A percentile compares a stretch with the other conserved stretches of the same genome.
These are phyloP conservation scores for Orientallactaga sibirica DNA, from an alignment of 2,797 vertebrate species.

Conservation along the genomic window DNA sequence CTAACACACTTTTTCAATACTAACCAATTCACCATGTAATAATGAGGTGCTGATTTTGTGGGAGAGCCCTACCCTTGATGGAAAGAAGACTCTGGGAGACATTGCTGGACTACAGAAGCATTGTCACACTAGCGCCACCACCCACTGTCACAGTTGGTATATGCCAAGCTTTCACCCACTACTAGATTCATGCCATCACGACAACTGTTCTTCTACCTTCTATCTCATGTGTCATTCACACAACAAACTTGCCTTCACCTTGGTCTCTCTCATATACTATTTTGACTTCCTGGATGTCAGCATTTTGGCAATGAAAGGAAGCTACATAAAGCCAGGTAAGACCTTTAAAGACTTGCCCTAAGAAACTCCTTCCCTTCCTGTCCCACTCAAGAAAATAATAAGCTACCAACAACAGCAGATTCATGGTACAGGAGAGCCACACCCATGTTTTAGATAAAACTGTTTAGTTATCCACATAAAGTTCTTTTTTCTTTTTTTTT, in stretches of 20 bases:
- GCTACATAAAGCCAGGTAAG: neutral
- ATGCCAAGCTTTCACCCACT: neutral
- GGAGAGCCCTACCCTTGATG: neutral
- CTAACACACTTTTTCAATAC: neutral
- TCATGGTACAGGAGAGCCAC: neutral
- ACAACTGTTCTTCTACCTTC: neutral
- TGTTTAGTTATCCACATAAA: neutral
- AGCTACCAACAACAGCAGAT: neutral
- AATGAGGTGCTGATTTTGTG: neutral
- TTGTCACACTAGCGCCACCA: neutral
- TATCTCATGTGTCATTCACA: neutral
- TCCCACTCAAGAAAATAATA: neutral
- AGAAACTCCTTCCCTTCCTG: neutral
- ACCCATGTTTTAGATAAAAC: slow-evolving; percentile 4
- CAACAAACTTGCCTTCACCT: neutral
- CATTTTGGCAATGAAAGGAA: neutral
- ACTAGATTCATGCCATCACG: neutral
- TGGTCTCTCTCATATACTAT: neutral
- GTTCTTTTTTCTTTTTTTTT: neutral
- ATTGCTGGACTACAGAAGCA: neutral
- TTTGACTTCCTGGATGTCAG: neutral
- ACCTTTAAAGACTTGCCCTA: neutral
- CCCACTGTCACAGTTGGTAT: neutral
- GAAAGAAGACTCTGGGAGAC: neutral
- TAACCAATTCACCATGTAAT: neutral